Evolutionary conservation across 2,888 invertebrate species (phyloP).

Genomic region (Empis livida): DNA sequence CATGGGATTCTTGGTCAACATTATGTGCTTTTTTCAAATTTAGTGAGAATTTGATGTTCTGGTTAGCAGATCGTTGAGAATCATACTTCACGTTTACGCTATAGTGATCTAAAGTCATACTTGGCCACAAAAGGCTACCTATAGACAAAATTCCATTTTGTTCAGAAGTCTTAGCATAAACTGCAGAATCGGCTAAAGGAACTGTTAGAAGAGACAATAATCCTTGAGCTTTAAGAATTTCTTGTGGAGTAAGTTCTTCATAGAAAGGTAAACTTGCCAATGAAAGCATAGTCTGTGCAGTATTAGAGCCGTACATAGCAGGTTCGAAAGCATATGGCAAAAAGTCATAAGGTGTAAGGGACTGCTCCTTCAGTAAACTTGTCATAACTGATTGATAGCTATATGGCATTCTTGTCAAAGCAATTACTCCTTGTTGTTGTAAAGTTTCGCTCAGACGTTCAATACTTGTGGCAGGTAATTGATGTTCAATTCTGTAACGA

Average conservation of each 20-base stretch:
- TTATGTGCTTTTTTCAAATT: neutral
- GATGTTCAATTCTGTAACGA: conserved; percentile 41
- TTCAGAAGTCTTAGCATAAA: neutral
- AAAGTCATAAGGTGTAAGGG: conserved; percentile 5
- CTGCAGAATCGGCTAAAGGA: conserved; percentile 8
- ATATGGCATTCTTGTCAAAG: neutral
- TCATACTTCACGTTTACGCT: conserved; percentile 12
- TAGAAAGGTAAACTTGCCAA: conserved; percentile 10
- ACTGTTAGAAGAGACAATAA: conserved; percentile 9
- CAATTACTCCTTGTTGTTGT: conserved; percentile 9
- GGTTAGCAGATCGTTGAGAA: conserved; percentile 10
- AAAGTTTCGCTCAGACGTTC: conserved; percentile 4
- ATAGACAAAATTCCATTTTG: neutral
- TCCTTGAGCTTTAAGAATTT: conserved; percentile 4
- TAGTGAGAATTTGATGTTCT: conserved; percentile 10
- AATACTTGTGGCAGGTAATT: conserved; percentile 31
- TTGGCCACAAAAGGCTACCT: conserved; percentile 8
- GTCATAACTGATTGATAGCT: conserved; percentile 9
- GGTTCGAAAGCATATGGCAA: conserved; percentile 11
- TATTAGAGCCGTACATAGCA: neutral
- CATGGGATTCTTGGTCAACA: neutral
- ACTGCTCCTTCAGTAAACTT: conserved; percentile 6
- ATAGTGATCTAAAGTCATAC: conserved; percentile 10
- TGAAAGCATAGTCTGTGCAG: conserved; percentile 6
- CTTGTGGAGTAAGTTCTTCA: conserved; percentile 7